Percentiles rank a stretch among this genome's conserved stretches.
Conservation (phyloP, 2,888 invertebrate genomes). For the Cyaniris semiargus region DNA sequence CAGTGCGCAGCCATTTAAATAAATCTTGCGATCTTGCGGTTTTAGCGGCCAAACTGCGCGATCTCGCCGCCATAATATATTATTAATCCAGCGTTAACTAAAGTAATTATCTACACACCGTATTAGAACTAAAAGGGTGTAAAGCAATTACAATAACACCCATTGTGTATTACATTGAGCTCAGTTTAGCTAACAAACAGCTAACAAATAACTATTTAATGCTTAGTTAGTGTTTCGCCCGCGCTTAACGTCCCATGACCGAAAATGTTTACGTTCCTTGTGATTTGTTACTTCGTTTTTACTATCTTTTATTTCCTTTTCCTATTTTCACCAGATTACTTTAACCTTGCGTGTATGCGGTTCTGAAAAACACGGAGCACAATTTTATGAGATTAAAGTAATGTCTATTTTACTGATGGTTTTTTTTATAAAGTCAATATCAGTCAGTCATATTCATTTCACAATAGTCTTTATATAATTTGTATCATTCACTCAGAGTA, state of each 20-base stretch:
- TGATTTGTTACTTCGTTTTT: constrained; percentile 33
- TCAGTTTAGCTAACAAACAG: constrained; percentile 5
- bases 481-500: too few species aligned
- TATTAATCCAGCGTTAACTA: too few species aligned
- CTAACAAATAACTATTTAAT: constrained; percentile 18
- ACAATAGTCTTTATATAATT: too few species aligned
- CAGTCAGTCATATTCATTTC: too few species aligned
- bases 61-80: too few species aligned
- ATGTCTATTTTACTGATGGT: neutral
- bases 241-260: constrained; percentile 33
- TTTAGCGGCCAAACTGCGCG: too few species aligned
- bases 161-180: constrained; percentile 15
- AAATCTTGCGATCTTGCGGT: too few species aligned
- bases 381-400: neutral
- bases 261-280: constrained; percentile 31
- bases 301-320: constrained; percentile 30
- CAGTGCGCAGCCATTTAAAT: too few species aligned
- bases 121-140: too few species aligned
- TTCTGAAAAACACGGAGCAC: neutral
- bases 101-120: too few species aligned
- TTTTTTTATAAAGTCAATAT: neutral
- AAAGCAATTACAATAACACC: neutral
- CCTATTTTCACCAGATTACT: neutral
- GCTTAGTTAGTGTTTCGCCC: constrained; percentile 30
- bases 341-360: neutral